These are phyloP conservation scores for Sarotherodon lohbergeri DNA, from an alignment of 2,113 vertebrate species.

Conservation along the genomic window DNA sequence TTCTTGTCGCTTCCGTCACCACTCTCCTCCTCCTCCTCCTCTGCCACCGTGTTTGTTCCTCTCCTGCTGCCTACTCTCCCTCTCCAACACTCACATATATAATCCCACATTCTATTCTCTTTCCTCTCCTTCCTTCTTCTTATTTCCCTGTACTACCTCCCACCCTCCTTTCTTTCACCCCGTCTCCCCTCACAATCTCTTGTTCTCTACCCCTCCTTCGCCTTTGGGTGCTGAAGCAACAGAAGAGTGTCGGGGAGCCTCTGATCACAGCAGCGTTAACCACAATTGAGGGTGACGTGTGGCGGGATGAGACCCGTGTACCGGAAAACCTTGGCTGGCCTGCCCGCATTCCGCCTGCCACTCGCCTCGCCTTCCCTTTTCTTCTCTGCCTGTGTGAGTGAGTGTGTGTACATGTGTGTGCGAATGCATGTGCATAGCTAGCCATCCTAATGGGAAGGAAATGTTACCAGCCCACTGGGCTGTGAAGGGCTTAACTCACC, in stretches of 20 bases:
- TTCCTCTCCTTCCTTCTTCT: not conserved
- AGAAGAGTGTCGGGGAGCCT: conserved; percentile 30
- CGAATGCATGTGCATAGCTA: not conserved
- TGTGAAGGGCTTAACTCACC: conserved; percentile 66
- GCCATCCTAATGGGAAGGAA: conserved; percentile 35
- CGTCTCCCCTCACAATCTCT: not conserved
- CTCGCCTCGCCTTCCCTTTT: not conserved
- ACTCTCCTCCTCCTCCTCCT: conserved; percentile 10
- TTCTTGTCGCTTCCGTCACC: conserved; percentile 24
- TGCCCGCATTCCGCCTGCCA: not conserved
- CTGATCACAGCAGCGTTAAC: conserved; percentile 49
- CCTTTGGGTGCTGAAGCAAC: conserved; percentile 39
- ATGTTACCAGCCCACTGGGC: conserved; percentile 56
- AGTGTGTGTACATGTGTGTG: not conserved
- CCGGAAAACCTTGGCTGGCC: conserved; percentile 51
- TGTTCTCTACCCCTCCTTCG: not conserved
- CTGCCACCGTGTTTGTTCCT: not conserved
- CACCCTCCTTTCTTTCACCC: not conserved
- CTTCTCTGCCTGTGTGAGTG: not conserved
- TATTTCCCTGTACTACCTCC: not conserved
- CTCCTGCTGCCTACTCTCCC: not conserved
- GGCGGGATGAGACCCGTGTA: conserved; percentile 57
- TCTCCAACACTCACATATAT: not conserved
- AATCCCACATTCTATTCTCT: not conserved
- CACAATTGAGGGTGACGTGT: conserved; percentile 56